Evolutionary conservation across 1,140 invertebrate species (phyloP).

Genomic region (Atta colombica): DNA sequence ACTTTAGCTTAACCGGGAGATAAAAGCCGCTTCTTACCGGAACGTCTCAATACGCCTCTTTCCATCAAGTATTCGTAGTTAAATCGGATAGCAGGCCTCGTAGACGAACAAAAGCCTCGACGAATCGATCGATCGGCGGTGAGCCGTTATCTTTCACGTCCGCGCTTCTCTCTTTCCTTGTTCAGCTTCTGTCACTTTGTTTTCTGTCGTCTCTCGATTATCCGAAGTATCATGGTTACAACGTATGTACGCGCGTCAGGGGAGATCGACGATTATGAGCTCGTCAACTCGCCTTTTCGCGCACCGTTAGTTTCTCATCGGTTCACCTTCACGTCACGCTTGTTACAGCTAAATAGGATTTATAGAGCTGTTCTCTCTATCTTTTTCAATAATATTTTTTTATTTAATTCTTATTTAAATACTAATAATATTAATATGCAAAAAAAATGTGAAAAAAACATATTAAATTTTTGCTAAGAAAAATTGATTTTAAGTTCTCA

Average conservation of each 20-base stretch:
- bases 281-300: constrained; percentile 36
- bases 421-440: background rate
- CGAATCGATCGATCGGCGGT: constrained; percentile 83
- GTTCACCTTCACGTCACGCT: constrained; percentile 4
- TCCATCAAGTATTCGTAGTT: constrained; percentile 73
- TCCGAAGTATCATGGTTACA: constrained; percentile 69
- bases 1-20: constrained; percentile 77
- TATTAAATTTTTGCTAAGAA: background rate
- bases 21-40: constrained; percentile 80
- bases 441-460: background rate
- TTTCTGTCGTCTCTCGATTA: constrained; percentile 64
- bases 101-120: constrained; percentile 82
- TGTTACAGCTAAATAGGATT: background rate
- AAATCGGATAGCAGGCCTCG: constrained; percentile 81
- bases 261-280: constrained; percentile 64
- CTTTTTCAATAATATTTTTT: background rate
- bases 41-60: constrained; percentile 48
- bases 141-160: constrained; percentile 84
- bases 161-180: constrained; percentile 77
- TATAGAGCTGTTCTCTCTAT: background rate
- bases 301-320: constrained; percentile 30
- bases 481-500: background rate
- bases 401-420: constrained; percentile 3
- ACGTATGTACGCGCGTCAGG: constrained; percentile 48
- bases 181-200: constrained; percentile 65